Conservation (phyloP, 2,888 invertebrate species). For the Matsumyia berberina region DNA sequence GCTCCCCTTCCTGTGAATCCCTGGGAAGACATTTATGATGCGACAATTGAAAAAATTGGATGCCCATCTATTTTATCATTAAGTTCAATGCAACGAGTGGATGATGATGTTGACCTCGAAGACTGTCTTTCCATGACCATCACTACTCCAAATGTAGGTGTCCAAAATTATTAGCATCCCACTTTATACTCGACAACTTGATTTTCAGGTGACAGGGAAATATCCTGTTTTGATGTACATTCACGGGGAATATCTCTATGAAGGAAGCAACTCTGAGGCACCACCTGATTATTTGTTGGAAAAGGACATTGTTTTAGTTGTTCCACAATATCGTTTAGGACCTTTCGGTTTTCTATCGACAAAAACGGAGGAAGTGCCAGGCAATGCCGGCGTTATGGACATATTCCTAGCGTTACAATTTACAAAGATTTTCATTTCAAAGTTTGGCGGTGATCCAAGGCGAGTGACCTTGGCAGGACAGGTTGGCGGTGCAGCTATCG, state of each 20-base stretch:
- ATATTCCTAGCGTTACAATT: conserved; percentile 85
- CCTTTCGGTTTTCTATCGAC: conserved; percentile 86
- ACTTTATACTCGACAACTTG: not conserved
- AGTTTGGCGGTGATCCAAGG: conserved; percentile 85
- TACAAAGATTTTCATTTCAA: conserved; percentile 84
- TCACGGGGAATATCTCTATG: conserved; percentile 84
- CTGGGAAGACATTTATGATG: conserved; percentile 7
- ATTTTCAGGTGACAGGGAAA: conserved; percentile 49
- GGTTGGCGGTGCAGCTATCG: conserved; percentile 85
- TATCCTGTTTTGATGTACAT: conserved; percentile 84
- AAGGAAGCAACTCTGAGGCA: conserved; percentile 81
- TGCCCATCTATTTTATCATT: not conserved
- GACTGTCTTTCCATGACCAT: conserved; percentile 7
- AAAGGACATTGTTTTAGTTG: conserved; percentile 84
- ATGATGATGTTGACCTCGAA: not conserved
- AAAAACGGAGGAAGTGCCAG: conserved; percentile 85
- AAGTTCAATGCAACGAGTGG: conserved; percentile 77
- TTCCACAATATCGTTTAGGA: conserved; percentile 85
- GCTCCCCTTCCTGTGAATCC: not conserved
- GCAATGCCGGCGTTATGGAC: conserved; percentile 86
- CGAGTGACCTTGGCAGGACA: conserved; percentile 86
- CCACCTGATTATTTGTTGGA: conserved; percentile 84
- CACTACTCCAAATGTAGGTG: conserved; percentile 6
- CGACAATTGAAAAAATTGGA: not conserved
- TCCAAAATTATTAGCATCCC: not conserved